Conservation (phyloP, 2,888 invertebrate genomes). For the Eupithecia abbreviata region DNA sequence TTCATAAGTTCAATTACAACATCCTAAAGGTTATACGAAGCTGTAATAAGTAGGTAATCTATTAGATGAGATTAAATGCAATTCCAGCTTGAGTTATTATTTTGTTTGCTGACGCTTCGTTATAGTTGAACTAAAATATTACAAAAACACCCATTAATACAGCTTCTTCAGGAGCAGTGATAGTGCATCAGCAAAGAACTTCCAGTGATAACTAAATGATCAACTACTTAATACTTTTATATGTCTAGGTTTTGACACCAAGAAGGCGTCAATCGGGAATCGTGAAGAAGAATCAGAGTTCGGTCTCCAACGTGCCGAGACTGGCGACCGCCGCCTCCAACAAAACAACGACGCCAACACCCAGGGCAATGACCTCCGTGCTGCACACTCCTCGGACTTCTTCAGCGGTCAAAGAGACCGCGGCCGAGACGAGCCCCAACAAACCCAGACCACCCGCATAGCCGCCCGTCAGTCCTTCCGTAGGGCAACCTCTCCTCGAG, state of each 20-base stretch:
- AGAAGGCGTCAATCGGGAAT: slow-evolving; percentile 78
- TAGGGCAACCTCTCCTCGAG: slow-evolving; percentile 74
- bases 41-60: not conserved
- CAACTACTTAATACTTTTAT: not conserved
- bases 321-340: slow-evolving; percentile 81
- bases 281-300: slow-evolving; percentile 89
- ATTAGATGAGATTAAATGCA: slow-evolving; percentile 49
- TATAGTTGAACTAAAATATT: not conserved
- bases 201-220: not conserved
- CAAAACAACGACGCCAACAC: slow-evolving; percentile 61
- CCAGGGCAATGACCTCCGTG: slow-evolving; percentile 85
- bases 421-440: slow-evolving; percentile 70
- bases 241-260: slow-evolving; percentile 85
- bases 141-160: not conserved
- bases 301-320: slow-evolving; percentile 88
- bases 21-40: slow-evolving; percentile 32
- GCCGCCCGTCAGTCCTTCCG: slow-evolving; percentile 63
- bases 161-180: not conserved
- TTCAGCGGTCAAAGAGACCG: slow-evolving; percentile 84
- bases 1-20: slow-evolving; percentile 42
- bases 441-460: slow-evolving; percentile 49
- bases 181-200: not conserved
- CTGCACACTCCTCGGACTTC: slow-evolving; percentile 90
- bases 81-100: slow-evolving; percentile 48
- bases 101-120: not conserved